Percentiles rank a stretch among this genome's conserved stretches.
These are phyloP conservation scores for Amia ocellicauda DNA, from an alignment of 2,113 vertebrate species.

Conservation along the genomic window DNA sequence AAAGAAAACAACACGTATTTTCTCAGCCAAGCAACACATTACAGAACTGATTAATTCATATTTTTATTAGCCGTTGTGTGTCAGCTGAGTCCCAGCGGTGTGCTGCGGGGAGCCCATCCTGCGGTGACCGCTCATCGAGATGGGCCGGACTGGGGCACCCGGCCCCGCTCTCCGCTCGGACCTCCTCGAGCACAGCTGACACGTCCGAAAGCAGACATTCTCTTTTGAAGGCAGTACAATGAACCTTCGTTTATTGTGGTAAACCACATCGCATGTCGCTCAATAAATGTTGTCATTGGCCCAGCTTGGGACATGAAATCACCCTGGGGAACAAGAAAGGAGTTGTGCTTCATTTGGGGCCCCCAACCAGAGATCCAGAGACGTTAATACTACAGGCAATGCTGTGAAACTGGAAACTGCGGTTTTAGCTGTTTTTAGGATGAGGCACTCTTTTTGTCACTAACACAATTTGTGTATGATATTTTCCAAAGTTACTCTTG, in stretches of 20 bases:
- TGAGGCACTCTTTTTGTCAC: no score
- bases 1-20: conserved; percentile 45
- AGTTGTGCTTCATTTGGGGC: neutral
- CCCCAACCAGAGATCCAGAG: neutral
- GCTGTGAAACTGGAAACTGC: no score
- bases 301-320: neutral
- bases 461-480: no score
- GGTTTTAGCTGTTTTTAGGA: no score
- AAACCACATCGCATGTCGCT: neutral
- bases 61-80: conserved; percentile 2
- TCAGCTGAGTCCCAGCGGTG: neutral
- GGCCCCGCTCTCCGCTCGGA: neutral
- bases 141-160: neutral
- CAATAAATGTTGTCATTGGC: neutral
- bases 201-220: conserved; percentile 5
- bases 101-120: neutral
- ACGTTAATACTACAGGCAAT: no score
- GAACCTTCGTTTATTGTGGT: neutral
- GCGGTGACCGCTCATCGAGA: neutral
- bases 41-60: neutral
- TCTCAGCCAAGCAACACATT: conserved; percentile 18
- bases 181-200: neutral
- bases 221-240: neutral
- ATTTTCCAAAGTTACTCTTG: no score
- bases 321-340: neutral